Base-by-base conservation (phyloP, 2,888 invertebrate genomes). In the Apamea anceps region DNA sequence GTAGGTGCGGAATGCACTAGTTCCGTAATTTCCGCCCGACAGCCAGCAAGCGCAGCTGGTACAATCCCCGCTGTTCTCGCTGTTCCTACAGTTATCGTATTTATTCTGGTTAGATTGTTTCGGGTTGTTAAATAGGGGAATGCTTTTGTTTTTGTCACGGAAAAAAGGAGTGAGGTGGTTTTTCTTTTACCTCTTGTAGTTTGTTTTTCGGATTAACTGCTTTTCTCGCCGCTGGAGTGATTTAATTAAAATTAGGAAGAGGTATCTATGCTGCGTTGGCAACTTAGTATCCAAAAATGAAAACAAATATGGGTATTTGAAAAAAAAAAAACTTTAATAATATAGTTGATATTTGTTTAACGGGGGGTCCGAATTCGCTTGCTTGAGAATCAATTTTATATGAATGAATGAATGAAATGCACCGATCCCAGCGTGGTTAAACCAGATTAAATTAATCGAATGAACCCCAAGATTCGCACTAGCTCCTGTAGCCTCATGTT, bases 11-110 rank as follows among this genome's bases (percentile, higher is more conserved):
- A 88, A 86, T 85, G 85, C 86, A 82, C 84, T 90, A 87, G 90
- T 83, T 87, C 84, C 73, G 89, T 86, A 91, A 91, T 91, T 91
- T 90, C 88, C 87, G 87, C 76, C 82, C 88, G 85, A 73, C 80
- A 68, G 79, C 72, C 74, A 75, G 77, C 72, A 48, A 85, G 84
- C 83, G 78, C 90, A 91, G 91, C 85, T 90, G 91, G 76, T 77
- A 66, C 77, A 54, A 65, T 68, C 75, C 77, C n/a, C 60, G 73
- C 77, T 72, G 71, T 75, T 72, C 37, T 10, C 57, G 18, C 71
- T 72, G 62, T 63, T 77, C 13, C 77, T 75, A 73, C 80, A 83
- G 81, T 72, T 81, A 85, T 80, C 72, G 82, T 81, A 87, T 80
- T 85, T 87, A 85, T 79, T 75, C 74, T 75, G 73, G 72, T 60